A percentile compares a stretch with the other conserved stretches of the same genome.
phyloP scores from a whole-genome alignment of 2,797 vertebrate genomes.

The Muscicapa striata region DNA sequence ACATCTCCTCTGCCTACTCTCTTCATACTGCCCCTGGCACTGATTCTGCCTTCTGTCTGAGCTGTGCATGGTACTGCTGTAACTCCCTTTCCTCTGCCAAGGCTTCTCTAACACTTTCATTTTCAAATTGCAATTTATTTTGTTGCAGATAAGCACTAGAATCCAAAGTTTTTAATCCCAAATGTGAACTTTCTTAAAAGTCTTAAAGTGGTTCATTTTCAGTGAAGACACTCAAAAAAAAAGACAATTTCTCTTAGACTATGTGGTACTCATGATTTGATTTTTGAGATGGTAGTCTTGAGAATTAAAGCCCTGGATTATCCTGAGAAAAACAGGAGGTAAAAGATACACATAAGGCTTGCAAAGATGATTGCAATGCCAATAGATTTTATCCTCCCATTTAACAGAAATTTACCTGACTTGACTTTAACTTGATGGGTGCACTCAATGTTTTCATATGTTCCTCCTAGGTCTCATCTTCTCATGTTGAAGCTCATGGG shows the following conservation, averaged over 20 bases:
- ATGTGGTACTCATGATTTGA: not conserved
- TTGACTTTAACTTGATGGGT: not conserved
- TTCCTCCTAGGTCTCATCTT: not conserved
- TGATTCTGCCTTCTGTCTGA: not conserved
- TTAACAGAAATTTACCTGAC: not conserved
- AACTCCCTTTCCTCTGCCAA: not conserved
- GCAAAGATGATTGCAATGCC: not conserved
- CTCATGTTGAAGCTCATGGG: not conserved
- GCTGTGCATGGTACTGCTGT: not conserved
- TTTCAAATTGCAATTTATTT: conserved; percentile 4
- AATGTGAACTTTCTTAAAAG: not conserved
- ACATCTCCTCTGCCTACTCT: not conserved
- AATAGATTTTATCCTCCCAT: not conserved
- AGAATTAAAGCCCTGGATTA: not conserved
- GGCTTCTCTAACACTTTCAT: not conserved
- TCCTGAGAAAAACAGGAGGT: not conserved
- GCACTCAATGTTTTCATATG: accelerated
- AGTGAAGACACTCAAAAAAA: not conserved
- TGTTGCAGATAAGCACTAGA: not conserved
- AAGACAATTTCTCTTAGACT: not conserved
- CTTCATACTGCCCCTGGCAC: not conserved
- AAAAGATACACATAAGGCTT: not conserved
- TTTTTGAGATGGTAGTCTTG: not conserved
- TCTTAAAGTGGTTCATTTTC: not conserved
- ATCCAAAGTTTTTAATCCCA: not conserved